A percentile compares a stretch with the other conserved stretches of the same genome.
phyloP scores from a whole-genome alignment of 1,140 invertebrate genomes.

The Trachymyrmex septentrionalis region DNA sequence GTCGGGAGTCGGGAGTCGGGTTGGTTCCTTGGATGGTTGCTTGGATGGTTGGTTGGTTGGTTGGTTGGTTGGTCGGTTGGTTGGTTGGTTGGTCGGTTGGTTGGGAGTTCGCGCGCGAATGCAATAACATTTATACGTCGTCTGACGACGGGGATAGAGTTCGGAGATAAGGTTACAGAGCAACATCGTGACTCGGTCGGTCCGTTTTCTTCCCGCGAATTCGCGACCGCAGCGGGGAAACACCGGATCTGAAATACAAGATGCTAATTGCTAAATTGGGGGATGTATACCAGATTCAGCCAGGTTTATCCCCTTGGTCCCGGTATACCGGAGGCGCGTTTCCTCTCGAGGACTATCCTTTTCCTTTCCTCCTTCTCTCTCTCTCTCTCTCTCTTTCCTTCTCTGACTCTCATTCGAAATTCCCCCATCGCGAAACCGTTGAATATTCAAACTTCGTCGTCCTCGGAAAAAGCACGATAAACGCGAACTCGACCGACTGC shows the following conservation, averaged over 20 bases:
- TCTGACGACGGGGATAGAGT: not conserved
- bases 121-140: constrained; percentile 68
- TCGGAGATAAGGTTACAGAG: not conserved
- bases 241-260: constrained; percentile 77
- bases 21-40: not conserved
- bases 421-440: constrained; percentile 64
- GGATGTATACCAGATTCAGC: constrained; percentile 77
- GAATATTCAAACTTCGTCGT: constrained; percentile 77
- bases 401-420: constrained; percentile 26
- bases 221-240: constrained; percentile 67
- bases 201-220: constrained; percentile 67
- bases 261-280: constrained; percentile 79
- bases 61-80: not conserved
- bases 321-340: constrained; percentile 51
- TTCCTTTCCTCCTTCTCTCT: not conserved
- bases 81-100: constrained; percentile 11
- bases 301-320: constrained; percentile 70
- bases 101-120: constrained; percentile 21
- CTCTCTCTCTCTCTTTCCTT: not conserved
- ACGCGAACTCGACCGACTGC: constrained; percentile 60
- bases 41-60: not conserved
- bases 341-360: constrained; percentile 21
- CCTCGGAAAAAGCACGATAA: constrained; percentile 71
- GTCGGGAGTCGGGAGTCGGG: not conserved
- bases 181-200: constrained; percentile 62